Conservation (phyloP, 2,113 vertebrate genomes). For the Daphoenositta chrysoptera region DNA sequence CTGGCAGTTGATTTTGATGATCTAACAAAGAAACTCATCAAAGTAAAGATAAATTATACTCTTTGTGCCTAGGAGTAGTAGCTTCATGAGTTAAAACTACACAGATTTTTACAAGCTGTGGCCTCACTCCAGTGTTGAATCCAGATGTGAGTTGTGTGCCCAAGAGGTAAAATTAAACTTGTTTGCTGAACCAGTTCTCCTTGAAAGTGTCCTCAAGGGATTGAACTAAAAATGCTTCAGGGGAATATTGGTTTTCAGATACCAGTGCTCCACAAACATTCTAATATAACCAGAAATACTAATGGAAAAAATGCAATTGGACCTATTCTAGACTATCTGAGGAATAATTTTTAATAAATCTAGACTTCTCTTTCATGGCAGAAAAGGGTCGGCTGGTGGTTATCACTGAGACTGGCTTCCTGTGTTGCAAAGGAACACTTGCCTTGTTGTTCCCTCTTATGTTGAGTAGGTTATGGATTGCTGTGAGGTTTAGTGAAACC, state of each 20-base stretch:
- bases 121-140: neutral
- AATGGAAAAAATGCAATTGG: neutral
- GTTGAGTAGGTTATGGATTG: neutral
- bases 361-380: neutral
- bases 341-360: neutral
- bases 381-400: neutral
- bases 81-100: neutral
- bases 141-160: neutral
- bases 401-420: neutral
- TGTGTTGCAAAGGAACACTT: neutral
- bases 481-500: neutral
- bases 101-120: neutral
- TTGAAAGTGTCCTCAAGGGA: neutral
- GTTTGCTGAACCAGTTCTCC: neutral
- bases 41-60: neutral
- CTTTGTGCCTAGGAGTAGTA: neutral
- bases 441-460: neutral
- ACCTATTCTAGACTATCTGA: neutral
- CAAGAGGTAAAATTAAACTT: neutral
- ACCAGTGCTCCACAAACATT: neutral
- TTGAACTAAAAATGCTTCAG: neutral
- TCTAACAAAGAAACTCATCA: neutral
- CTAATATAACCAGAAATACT: neutral
- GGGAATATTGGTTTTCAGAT: neutral
- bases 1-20: neutral